phyloP scores from a whole-genome alignment of 2,113 vertebrate genomes.

The Nothoprocta pentlandii region DNA sequence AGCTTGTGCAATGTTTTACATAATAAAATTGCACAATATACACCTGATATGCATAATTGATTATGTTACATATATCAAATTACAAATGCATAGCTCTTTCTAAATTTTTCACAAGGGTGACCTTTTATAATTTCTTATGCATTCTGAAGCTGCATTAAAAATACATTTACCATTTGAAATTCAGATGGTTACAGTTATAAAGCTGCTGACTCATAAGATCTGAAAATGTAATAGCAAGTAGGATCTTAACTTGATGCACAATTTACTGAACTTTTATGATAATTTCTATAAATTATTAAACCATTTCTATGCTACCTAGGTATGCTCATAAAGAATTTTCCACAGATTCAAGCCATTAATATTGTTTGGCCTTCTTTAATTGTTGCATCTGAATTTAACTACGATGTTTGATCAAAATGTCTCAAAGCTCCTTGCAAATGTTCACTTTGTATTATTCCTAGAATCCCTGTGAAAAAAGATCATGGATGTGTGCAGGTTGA shows the following conservation, averaged over 20 bases:
- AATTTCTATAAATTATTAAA: conserved; percentile 77
- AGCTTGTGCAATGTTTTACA: not conserved
- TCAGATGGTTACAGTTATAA: conserved; percentile 87
- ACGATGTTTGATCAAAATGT: not conserved
- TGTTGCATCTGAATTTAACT: not conserved
- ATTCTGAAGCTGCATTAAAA: conserved; percentile 81
- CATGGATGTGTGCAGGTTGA: not conserved
- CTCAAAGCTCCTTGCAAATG: not conserved
- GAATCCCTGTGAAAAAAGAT: not conserved
- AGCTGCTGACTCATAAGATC: conserved; percentile 90
- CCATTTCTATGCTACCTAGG: conserved; percentile 60
- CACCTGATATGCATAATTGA: conserved; percentile 59
- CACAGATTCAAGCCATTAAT: conserved; percentile 34
- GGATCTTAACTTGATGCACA: conserved; percentile 45
- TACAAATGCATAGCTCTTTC: conserved; percentile 59
- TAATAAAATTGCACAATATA: conserved; percentile 34
- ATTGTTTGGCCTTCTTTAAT: not conserved
- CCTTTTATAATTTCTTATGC: conserved; percentile 84
- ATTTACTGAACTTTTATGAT: conserved; percentile 76
- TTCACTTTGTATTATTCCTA: not conserved
- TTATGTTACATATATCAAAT: conserved; percentile 72
- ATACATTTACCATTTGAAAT: conserved; percentile 93
- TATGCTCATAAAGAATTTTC: conserved; percentile 52
- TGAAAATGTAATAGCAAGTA: conserved; percentile 74
- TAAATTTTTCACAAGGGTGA: conserved; percentile 73